Evolutionary conservation across 1,140 invertebrate genomes (phyloP).

Genomic region (Schlechtendalia chinensis): DNA sequence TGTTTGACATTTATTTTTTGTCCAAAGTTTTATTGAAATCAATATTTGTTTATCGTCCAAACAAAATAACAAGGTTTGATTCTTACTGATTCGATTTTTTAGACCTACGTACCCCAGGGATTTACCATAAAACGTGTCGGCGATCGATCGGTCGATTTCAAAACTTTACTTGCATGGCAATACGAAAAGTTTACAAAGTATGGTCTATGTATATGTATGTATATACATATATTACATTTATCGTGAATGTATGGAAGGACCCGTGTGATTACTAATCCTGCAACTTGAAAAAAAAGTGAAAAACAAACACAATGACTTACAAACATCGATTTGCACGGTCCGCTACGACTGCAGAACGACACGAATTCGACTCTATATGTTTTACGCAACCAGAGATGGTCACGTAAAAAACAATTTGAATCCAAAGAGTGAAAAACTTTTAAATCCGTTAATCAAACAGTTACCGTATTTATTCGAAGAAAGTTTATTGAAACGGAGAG

Average conservation of each 20-base stretch:
- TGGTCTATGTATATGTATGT: neutral
- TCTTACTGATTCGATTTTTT: neutral
- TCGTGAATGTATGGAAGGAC: neutral
- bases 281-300: neutral
- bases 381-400: neutral
- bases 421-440: constrained; percentile 35
- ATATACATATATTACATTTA: neutral
- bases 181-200: neutral
- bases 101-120: neutral
- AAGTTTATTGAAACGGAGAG: constrained; percentile 2
- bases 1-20: neutral
- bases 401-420: constrained; percentile 22
- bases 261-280: neutral
- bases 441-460: constrained; percentile 35
- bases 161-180: constrained; percentile 13
- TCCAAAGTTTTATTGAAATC: neutral
- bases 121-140: neutral
- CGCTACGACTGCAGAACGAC: neutral
- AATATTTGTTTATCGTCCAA: constrained; percentile 11
- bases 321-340: neutral
- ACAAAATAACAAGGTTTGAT: neutral
- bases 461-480: constrained; percentile 16
- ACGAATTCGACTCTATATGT: neutral
- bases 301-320: neutral
- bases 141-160: neutral